Evolutionary conservation across 2,888 invertebrate genomes (phyloP), one percentile per base, ranked within the genome.

Genomic region (Polietes domitor): DNA sequence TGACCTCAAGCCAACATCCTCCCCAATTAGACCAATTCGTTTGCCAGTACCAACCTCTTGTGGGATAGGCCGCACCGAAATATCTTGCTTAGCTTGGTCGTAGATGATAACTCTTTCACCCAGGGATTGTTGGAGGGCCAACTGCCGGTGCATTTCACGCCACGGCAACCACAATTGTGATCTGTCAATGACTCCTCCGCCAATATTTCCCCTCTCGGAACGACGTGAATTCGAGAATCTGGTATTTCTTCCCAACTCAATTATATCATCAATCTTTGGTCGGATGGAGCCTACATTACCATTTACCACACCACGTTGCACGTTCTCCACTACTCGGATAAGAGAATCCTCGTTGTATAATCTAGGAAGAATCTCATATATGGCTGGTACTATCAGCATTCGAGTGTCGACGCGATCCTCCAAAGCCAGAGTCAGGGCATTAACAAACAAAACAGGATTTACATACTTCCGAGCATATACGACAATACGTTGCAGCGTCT

Each of bases 391-490:
- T 43, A 91, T 86, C 21, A 90, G 63, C 4, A 15, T 24, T 9
- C 87, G 87, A 1, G 89, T 89, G 53, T 91, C 90, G 4, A 82
- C 77, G 3, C 90, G 90, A 61, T 89, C 88, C 0, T 88, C 87
- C 5, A 90, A 82, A 2, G 90, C 89, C 68, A 88, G 47, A 2
- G 87, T 77, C 26, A 90, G 47, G 0, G 88, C 85, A 21, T 89
- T 89, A 0, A 89, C 87, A n/a, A 90, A 78, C 63, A 90, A 82
- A 1, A 87, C 90, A 12, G 88, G 89, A 32, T 91, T 91, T 3
- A 89, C 85, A 77, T 89, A 86, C 28, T 86, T 81, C 2, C 91
- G 87, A 15, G 88, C 86, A 61, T 88, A 87, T 63, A 88, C 80
- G 1, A 86, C 86, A 73, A 90, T 87, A 7, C 87, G 88, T 47